Conservation (phyloP, 2,113 vertebrate species). For the Pseudopodoces humilis region DNA sequence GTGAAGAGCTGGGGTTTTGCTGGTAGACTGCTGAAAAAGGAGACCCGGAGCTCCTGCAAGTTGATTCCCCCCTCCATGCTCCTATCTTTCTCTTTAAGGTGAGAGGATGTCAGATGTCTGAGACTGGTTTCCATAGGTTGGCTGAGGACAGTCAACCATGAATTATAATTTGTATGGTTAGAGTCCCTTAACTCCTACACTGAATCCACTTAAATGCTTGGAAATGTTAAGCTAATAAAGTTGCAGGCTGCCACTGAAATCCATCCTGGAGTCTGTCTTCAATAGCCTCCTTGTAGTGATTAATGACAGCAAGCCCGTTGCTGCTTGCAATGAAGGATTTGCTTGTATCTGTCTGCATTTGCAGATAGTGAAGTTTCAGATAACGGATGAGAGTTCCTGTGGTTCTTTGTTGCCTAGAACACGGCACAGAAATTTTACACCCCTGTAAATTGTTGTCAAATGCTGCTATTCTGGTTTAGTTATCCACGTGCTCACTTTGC, state of each 20-base stretch:
- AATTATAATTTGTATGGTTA: neutral
- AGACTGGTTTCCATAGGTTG: neutral
- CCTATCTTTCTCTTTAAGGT: neutral
- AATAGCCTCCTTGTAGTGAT: conserved; percentile 56
- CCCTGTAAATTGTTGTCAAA: conserved; percentile 46
- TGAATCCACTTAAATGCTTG: conserved; percentile 36
- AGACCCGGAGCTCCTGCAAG: neutral
- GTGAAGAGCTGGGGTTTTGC: neutral
- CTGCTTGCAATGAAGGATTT: conserved; percentile 36
- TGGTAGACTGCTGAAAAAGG: neutral
- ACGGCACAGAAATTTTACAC: neutral
- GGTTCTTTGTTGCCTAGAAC: conserved; percentile 47
- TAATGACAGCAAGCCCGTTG: conserved; percentile 35
- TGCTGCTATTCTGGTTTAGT: conserved; percentile 5
- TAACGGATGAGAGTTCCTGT: conserved; percentile 37
- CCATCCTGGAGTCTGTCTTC: conserved; percentile 53
- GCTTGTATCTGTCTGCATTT: conserved; percentile 33
- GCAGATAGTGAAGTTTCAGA: conserved; percentile 43
- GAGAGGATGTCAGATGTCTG: neutral
- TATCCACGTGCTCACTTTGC: neutral
- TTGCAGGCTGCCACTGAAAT: conserved; percentile 50
- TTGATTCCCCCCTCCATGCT: accelerated
- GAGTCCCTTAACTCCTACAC: conserved; percentile 14
- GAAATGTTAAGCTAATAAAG: conserved; percentile 57
- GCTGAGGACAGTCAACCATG: neutral